Evolutionary conservation across 2,888 invertebrate species (phyloP), one percentile per base, ranked within the genome.

Genomic region (Autographa pulchrina): DNA sequence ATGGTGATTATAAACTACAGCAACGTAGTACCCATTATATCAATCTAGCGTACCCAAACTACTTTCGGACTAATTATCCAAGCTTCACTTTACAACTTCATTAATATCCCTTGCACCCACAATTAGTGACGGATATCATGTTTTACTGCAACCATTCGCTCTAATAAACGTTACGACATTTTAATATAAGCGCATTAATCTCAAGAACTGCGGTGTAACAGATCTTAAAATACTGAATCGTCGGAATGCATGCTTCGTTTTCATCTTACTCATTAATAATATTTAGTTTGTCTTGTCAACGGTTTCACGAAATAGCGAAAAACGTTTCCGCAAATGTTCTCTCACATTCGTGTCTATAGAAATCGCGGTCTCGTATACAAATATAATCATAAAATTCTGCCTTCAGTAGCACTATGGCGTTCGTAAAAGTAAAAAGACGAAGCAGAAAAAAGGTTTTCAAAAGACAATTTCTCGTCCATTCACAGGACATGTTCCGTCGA

Each of bases 101-200:
- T 78, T 78, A 78, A 78, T 78, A 80, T 58, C 64, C 20, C 77
- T 78, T 80, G 81, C 77, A 77, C 16, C 38, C 52, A 65, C 72
- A 80, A 78, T 78, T 78, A 80, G 81, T 59, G 81, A 62, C 81
- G 78, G 78, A 78, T 78, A 78, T 82, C 72, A 75, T 79, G 67
- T 79, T 81, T 77, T 72, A 72, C 68, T 70, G 68, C 68, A 61
- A 54, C 68, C 59, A 72, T 70, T 81, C 72, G 77, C 60, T 70
- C 8, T 68, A 79, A 69, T 79, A 56, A 73, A 75, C 56, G 72
- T 82, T 75, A 80, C 82, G 82, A 70, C 80, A 82, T 70, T 79
- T 79, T 80, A 80, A 81, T 80, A 58, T 61, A 62, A 48, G 71
- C 43, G 52, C 61, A 82, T 81, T 78, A 64, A 71, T 77, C 61